Evolutionary conservation across 2,888 invertebrate species (phyloP), one percentile per base, ranked within the genome.

Genomic region (Carpatolechia fugitivella): DNA sequence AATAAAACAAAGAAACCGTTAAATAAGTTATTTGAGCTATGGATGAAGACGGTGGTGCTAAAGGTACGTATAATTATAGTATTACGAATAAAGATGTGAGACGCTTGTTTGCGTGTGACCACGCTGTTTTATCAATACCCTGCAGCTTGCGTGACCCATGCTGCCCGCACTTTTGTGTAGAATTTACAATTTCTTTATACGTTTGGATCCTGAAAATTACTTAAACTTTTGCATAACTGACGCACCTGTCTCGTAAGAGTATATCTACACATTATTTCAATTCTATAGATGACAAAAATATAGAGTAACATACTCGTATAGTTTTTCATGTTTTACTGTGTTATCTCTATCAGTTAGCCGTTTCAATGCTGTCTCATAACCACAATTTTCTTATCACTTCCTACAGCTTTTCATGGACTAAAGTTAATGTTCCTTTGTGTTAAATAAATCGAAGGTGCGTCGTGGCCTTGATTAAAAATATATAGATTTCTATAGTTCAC

Each of bases 11-110:
- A 46, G 56, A 57, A 56, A 58, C 61, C 59, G 59, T 16, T 55
- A 55, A 60, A 54, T 63, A 58, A 36, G n/a, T 24, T 41, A 18
- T 41, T 8, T 41, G 13, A 66, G 68, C 44, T 47, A 88, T 88
- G 88, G 86, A 86, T 50, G 85, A 84, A 65, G 83, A 82, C 57
- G 66, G 66, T 58, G 77, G 69, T 53, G 75, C 72, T 30, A 83
- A 79, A 79, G 85, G 87, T 88, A 69, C 61, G 66, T 70, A 13
- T 60, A 62, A 33, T 24, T 41, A 13, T 20, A 13, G 8, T 6
- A 33, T n/a, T 33, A 33, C 13, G 8, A 8, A 11, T 8, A 33
- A 1, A 38, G 58, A 60, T n/a, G 47, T 29, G 50, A 47, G 50
- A 24, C 47, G 48, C 36, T 11, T 33, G 29, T 24, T n/a, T n/a